These are phyloP conservation scores for Calliphora vomitoria DNA, from an alignment of 2,888 invertebrate genomes.

Conservation along the genomic window DNA sequence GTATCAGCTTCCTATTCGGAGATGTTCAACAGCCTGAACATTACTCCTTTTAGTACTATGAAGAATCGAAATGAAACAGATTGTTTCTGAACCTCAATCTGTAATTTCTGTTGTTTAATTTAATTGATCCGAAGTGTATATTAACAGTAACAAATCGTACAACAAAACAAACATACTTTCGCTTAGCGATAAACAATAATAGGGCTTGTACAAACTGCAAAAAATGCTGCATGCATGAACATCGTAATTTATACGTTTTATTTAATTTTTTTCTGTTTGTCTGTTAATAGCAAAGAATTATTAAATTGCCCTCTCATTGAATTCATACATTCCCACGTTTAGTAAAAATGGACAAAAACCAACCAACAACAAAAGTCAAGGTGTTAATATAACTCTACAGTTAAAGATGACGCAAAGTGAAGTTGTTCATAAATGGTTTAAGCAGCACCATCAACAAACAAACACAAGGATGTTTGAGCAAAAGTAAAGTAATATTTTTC, in stretches of 20 bases:
- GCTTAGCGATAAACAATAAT: neutral
- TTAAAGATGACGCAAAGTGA: conserved; percentile 61
- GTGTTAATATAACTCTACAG: conserved; percentile 52
- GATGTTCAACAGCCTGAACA: no score
- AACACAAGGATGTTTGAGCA: conserved; percentile 24
- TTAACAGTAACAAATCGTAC: neutral
- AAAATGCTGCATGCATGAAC: conserved; percentile 53
- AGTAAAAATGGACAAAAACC: neutral
- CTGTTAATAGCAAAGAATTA: conserved; percentile 25
- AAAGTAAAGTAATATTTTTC: conserved; percentile 11
- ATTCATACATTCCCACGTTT: conserved; percentile 67
- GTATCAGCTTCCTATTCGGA: no score
- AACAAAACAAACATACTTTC: neutral
- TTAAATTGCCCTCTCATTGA: conserved; percentile 62
- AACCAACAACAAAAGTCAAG: conserved; percentile 36
- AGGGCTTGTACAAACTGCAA: neutral
- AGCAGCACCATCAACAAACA: conserved; percentile 5
- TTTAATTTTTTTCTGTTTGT: conserved; percentile 31
- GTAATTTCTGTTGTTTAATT: no score
- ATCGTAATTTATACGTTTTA: conserved; percentile 47
- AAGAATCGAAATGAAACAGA: no score
- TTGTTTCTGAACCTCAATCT: no score
- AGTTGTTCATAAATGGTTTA: conserved; percentile 41
- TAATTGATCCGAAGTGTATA: no score
- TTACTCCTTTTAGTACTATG: no score